These are phyloP conservation scores for Diaprepes abbreviatus DNA, from an alignment of 2,888 invertebrate genomes.

Conservation along the genomic window DNA sequence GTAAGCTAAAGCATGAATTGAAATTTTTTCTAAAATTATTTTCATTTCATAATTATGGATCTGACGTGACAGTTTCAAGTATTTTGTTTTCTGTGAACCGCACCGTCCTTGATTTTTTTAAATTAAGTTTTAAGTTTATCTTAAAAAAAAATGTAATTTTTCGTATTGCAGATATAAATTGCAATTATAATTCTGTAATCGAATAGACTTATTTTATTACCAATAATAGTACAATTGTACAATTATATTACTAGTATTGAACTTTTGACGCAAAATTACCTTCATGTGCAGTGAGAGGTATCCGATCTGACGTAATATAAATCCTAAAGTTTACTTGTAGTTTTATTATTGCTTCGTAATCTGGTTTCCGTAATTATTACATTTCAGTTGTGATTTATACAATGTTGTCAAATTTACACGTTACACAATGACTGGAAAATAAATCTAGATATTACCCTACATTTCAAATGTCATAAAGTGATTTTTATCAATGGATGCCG, in stretches of 20 bases:
- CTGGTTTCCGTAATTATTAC: slow-evolving; percentile 11
- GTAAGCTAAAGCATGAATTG: too few relatives aligned
- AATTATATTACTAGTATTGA: slow-evolving; percentile 1
- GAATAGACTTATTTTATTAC: neutral
- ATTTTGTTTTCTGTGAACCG: too few relatives aligned
- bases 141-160: too few relatives aligned
- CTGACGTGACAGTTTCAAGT: too few relatives aligned
- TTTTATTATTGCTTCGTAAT: slow-evolving; percentile 2
- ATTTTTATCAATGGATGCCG: too few relatives aligned
- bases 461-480: neutral
- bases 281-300: slow-evolving; percentile 31
- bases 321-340: neutral
- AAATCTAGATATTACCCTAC: neutral
- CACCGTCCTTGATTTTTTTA: too few relatives aligned
- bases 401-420: slow-evolving; percentile 2
- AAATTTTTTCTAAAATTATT: too few relatives aligned
- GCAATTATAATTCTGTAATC: neutral
- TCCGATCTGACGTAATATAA: slow-evolving; percentile 15
- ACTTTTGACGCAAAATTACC: slow-evolving; percentile 21
- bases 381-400: slow-evolving; percentile 8
- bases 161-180: too few relatives aligned
- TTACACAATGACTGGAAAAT: too few relatives aligned
- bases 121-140: too few relatives aligned
- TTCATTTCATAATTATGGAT: too few relatives aligned
- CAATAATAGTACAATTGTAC: neutral